Conservation (phyloP, 2,113 vertebrate species). For the Sebastes schlegelii region DNA sequence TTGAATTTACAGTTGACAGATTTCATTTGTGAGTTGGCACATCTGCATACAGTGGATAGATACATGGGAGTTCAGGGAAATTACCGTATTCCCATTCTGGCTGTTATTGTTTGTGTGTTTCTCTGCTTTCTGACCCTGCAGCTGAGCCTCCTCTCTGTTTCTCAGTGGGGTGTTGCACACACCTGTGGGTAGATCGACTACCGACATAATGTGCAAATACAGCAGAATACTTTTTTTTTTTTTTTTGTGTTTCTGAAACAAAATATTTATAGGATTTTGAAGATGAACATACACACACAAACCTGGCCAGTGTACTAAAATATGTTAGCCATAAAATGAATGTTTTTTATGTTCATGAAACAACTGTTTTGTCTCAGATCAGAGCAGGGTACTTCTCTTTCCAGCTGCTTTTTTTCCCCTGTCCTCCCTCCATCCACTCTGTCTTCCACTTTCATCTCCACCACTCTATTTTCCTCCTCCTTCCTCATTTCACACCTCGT, state of each 20-base stretch:
- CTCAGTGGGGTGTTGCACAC: slow-evolving; percentile 54
- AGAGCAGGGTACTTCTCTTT: not conserved
- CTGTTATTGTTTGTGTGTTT: slow-evolving; percentile 60
- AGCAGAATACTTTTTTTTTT: slow-evolving; percentile 23
- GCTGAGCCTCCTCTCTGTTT: slow-evolving; percentile 69
- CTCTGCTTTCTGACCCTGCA: slow-evolving; percentile 63
- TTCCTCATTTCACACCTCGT: not conserved
- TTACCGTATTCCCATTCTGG: slow-evolving; percentile 54
- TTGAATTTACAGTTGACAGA: slow-evolving; percentile 28
- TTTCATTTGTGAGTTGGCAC: slow-evolving; percentile 37
- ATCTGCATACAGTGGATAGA: slow-evolving; percentile 51
- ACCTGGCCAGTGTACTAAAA: not conserved
- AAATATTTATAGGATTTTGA: slow-evolving; percentile 37
- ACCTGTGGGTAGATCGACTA: slow-evolving; percentile 61
- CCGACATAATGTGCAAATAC: slow-evolving; percentile 37
- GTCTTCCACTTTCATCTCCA: not conserved
- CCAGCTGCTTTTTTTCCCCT: not conserved
- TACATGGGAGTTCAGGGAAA: slow-evolving; percentile 43
- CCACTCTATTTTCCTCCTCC: not conserved
- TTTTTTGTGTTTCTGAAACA: not conserved
- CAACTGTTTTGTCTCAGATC: not conserved
- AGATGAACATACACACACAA: not conserved
- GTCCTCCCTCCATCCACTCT: not conserved
- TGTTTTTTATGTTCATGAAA: not conserved
- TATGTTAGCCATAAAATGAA: not conserved